Evolutionary conservation across 2,113 vertebrate genomes (phyloP).

Genomic region (Zapornia atra): DNA sequence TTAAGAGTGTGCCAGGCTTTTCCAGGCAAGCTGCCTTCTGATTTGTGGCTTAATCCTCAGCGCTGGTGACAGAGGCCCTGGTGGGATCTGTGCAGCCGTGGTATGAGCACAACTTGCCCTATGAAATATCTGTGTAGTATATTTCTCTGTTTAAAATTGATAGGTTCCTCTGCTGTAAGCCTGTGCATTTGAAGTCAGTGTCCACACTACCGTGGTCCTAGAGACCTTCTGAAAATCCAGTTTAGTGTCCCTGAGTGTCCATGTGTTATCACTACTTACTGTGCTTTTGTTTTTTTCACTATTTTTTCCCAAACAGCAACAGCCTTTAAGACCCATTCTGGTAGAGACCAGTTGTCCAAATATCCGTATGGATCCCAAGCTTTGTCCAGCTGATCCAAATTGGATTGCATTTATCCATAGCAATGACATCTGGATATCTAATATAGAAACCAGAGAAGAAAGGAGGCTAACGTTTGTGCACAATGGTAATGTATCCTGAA

Average conservation of each 20-base stretch:
- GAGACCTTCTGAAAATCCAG: not conserved
- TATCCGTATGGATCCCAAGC: constrained; percentile 85
- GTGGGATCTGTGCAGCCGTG: not conserved
- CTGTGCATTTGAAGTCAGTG: not conserved
- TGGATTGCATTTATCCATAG: constrained; percentile 85
- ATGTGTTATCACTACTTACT: not conserved
- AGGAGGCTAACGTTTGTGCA: constrained; percentile 82
- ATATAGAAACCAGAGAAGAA: constrained; percentile 80
- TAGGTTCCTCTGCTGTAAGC: not conserved
- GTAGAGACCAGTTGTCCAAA: constrained; percentile 85
- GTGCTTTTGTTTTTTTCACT: not conserved
- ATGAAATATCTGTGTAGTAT: not conserved
- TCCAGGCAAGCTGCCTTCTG: not conserved
- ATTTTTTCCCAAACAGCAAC: constrained; percentile 67
- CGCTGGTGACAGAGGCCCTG: not conserved
- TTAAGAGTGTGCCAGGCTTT: not conserved
- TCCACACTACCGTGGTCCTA: not conserved
- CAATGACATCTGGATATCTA: constrained; percentile 84
- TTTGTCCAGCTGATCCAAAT: constrained; percentile 82
- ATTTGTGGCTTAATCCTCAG: not conserved
- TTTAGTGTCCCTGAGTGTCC: not conserved
- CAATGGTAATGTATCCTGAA: constrained; percentile 72
- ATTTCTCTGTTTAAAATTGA: not conserved
- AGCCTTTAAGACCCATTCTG: constrained; percentile 78
- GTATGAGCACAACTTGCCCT: not conserved